A percentile compares a stretch with the other conserved stretches of the same genome.
Conservation (phyloP, 1,140 invertebrate species). For the Alviniconcha marisindica region DNA sequence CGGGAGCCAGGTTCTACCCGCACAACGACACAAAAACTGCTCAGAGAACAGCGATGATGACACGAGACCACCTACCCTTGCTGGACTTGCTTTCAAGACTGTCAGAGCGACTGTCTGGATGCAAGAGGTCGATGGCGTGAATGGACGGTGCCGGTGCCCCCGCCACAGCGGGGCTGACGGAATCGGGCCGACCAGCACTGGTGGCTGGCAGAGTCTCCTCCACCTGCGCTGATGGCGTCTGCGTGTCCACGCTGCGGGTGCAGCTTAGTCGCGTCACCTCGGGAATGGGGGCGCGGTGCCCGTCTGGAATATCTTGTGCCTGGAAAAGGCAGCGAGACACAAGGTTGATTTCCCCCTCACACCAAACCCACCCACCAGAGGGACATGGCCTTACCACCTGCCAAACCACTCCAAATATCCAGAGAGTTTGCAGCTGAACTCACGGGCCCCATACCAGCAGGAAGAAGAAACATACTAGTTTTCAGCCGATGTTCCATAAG, state of each 20-base stretch:
- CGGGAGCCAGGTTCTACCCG: background rate
- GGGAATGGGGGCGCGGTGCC: conserved; percentile 88
- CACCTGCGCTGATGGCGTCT: conserved; percentile 83
- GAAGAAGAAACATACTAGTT: no score
- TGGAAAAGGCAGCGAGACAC: conserved; percentile 46
- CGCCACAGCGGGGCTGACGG: conserved; percentile 76
- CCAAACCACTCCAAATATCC: no score
- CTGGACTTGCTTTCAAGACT: conserved; percentile 54
- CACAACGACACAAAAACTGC: no score
- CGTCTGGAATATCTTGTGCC: conserved; percentile 81
- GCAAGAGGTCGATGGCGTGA: conserved; percentile 41
- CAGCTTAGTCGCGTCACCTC: conserved; percentile 81
- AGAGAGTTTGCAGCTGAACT: no score
- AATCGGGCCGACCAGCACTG: conserved; percentile 56
- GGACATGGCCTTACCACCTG: no score
- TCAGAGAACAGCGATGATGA: no score
- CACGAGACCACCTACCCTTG: conserved; percentile 52
- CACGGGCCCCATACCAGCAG: no score
- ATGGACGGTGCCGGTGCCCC: conserved; percentile 68
- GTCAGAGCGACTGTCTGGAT: conserved; percentile 78
- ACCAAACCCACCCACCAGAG: no score
- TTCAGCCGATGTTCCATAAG: no score
- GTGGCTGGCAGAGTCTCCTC: conserved; percentile 60
- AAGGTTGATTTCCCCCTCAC: no score
- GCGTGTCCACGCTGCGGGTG: conserved; percentile 87